Evolutionary conservation across 2,113 vertebrate genomes (phyloP).

Genomic region (Sturnus vulgaris): DNA sequence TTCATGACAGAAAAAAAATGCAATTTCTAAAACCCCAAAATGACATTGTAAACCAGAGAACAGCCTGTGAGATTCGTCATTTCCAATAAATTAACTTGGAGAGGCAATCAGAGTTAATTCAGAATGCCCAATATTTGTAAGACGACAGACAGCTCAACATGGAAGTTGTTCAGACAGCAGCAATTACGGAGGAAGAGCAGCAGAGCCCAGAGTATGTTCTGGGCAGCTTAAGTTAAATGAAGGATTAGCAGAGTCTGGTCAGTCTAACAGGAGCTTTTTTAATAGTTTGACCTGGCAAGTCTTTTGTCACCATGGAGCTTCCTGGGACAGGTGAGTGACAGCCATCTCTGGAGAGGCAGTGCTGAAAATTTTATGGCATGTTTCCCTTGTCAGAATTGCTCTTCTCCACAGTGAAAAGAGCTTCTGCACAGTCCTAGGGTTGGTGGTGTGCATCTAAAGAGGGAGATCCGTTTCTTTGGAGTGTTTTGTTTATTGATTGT

Average conservation of each 20-base stretch:
- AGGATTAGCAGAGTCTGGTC: constrained; percentile 24
- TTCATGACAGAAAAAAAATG: not conserved
- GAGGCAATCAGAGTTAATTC: not conserved
- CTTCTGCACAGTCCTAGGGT: not conserved
- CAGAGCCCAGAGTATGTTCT: not conserved
- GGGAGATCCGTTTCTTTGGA: not conserved
- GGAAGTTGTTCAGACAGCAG: not conserved
- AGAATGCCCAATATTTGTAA: not conserved
- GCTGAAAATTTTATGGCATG: not conserved
- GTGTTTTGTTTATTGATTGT: constrained; percentile 41
- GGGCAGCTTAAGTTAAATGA: not conserved
- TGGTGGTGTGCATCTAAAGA: not conserved
- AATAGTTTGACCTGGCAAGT: constrained; percentile 4
- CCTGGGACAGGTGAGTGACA: constrained; percentile 17
- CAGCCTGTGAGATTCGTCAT: not conserved
- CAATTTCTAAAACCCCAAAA: not conserved
- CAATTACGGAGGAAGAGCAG: not conserved
- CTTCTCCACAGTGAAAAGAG: not conserved
- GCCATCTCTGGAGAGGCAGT: not conserved
- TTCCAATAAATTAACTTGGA: constrained; percentile 4
- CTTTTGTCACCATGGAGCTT: constrained; percentile 16
- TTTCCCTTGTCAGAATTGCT: not conserved
- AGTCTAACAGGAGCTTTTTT: constrained; percentile 7
- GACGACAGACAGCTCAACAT: not conserved
- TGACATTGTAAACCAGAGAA: not conserved